Percentiles rank a stretch among this genome's conserved stretches.
Conservation (phyloP, 2,113 vertebrate species). For the Trematomus loennbergii region DNA sequence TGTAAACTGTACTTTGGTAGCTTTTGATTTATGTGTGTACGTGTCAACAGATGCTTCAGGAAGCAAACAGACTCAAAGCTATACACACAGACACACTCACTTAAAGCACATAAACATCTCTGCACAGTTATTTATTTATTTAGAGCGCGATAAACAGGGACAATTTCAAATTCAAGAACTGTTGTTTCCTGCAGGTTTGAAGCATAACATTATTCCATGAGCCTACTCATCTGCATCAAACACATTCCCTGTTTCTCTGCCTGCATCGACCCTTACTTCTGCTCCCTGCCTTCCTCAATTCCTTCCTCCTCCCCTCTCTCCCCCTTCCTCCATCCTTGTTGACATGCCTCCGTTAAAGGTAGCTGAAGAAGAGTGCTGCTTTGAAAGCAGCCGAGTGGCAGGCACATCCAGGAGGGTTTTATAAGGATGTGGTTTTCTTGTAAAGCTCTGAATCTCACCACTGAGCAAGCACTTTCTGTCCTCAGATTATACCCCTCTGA, state of each 20-base stretch:
- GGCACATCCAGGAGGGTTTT: slow-evolving; percentile 65
- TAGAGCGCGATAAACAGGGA: slow-evolving; percentile 31
- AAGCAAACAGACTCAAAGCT: slow-evolving; percentile 23
- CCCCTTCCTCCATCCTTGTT: slow-evolving; percentile 45
- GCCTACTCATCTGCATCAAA: slow-evolving; percentile 60
- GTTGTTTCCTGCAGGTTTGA: slow-evolving; percentile 53
- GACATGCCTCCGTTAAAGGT: slow-evolving; percentile 65
- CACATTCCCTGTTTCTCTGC: slow-evolving; percentile 4
- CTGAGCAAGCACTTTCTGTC: slow-evolving; percentile 52
- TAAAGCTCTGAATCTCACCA: slow-evolving; percentile 73
- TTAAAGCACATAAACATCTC: slow-evolving; percentile 21
- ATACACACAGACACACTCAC: neutral
- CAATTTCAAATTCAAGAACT: slow-evolving; percentile 24
- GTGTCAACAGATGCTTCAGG: slow-evolving; percentile 7
- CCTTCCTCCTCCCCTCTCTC: slow-evolving; percentile 7
- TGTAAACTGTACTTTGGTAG: neutral
- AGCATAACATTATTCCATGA: slow-evolving; percentile 24
- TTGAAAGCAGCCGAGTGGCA: slow-evolving; percentile 62
- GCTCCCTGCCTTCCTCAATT: slow-evolving; percentile 22
- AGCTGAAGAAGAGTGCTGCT: slow-evolving; percentile 67
- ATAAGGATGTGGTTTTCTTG: slow-evolving; percentile 66
- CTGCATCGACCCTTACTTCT: slow-evolving; percentile 10
- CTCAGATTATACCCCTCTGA: slow-evolving; percentile 67
- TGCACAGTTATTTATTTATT: slow-evolving; percentile 20
- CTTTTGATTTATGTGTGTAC: slow-evolving; percentile 26